Evolutionary conservation across 2,888 invertebrate species (phyloP), one percentile per base, ranked within the genome.

Genomic region (Temnothorax unifasciatus): DNA sequence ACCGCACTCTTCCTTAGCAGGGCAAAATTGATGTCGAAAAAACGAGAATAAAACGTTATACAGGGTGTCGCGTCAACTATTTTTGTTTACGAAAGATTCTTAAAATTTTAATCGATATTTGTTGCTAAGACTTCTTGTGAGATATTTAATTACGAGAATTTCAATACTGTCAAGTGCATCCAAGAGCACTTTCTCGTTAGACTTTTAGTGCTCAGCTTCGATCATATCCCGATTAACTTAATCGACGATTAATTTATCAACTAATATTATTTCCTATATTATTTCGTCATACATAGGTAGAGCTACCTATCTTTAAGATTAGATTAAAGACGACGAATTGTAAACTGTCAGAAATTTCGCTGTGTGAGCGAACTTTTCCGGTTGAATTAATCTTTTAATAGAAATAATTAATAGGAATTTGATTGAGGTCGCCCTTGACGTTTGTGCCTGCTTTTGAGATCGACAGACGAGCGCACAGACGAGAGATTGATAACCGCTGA

Each of bases 401-500:
- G n/a, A n/a, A n/a, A n/a, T n/a, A n/a, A 21, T n/a, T 29, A 13
- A 13, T 21, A 5, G 38, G 6, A 44, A 11, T 47, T 11, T 13
- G 11, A 18, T 44, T 18, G 15, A 29, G 25, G 11, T 41, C 44
- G 25, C 9, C 8, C 21, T 34, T 18, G 47, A 44, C 29, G 25
- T 18, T 13, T 6, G 4, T 52, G n/a, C 4, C 15, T 47, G 4
- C 47, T 47, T 47, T 69, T 11, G 13, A 47, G 13, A n/a, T 29
- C 6, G 29, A 57, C 41, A 3, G 8, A 29, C 29, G 29, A 9
- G 13, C 3, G 6, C 13, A 34, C 9, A 29, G 11, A 54, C 13
- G 21, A 41, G 41, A 18, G 50, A 34, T 59, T 84, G 81, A 86
- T 77, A 81, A 81, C 25, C 79, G 63, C 63, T 85, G n/a, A 3